A percentile compares a stretch with the other conserved stretches of the same genome.
Conservation (phyloP, 1,140 invertebrate species). For the Cataglyphis hispanica region DNA sequence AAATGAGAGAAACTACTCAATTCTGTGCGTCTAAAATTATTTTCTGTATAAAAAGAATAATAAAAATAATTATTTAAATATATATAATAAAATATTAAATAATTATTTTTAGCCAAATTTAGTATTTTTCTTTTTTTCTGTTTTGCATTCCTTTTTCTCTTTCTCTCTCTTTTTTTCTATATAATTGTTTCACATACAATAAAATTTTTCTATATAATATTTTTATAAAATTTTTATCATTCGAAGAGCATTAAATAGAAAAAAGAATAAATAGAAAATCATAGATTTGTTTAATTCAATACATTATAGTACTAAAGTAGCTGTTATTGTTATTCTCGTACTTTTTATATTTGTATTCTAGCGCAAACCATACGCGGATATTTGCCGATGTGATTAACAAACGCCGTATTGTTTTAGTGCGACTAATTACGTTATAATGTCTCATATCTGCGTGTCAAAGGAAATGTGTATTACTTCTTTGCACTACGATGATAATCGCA, state of each 20-base stretch:
- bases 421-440: slow-evolving; percentile 72
- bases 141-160: too few species aligned
- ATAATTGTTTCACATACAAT: too few species aligned
- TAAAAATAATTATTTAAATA: background rate
- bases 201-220: too few species aligned
- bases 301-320: background rate
- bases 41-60: background rate
- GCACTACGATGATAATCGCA: slow-evolving; percentile 78
- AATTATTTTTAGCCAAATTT: background rate
- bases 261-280: background rate
- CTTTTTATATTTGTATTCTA: background rate
- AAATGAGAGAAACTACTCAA: background rate
- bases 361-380: slow-evolving; percentile 32
- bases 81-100: too few species aligned
- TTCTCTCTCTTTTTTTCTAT: too few species aligned
- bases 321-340: slow-evolving; percentile 6
- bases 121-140: too few species aligned
- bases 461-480: slow-evolving; percentile 76
- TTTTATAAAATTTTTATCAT: background rate
- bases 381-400: slow-evolving; percentile 41
- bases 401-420: slow-evolving; percentile 58
- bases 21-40: background rate
- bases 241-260: background rate
- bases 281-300: background rate
- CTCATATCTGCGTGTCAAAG: slow-evolving; percentile 68